Base-by-base conservation (phyloP, 2,797 vertebrate genomes). In the Manis javanica region DNA sequence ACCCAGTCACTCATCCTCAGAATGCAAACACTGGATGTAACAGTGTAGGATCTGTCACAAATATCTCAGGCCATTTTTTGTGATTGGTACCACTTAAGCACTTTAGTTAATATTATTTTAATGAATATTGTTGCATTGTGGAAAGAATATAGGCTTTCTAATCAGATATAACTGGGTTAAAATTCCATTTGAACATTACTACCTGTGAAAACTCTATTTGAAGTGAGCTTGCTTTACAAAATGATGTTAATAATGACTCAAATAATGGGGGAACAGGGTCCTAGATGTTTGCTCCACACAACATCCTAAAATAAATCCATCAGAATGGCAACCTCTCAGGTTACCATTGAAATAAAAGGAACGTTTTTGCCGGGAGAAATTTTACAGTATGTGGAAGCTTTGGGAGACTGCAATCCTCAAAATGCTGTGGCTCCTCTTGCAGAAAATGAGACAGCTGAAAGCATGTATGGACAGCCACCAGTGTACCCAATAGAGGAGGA, bases 371-470 rank as follows among this genome's bases (percentile, higher is more conserved):
- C 46, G 99, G 99, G 99, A 94, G 99, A 99, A 96, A 98, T 99
- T 95, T 99, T 23, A 99, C 99, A 39, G 98, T 99, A 94, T 99
- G 99, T 4, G 99, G 99, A 53, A 99, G 98, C 98, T 87, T 98
- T 99, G 92, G 99, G 99, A 90, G 98, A 95, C 90, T 99, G 99
- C 99, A 99, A 98, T 97, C 98, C 99, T 72, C 98, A 99, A 61
- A 98, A 97, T 96, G 99, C 99, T 6, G 98, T 99, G 87, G 97
- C 98, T 66, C 98, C 99, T 63, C 98, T 98, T 39, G 98, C 98
- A 26, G 96, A 98, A 39, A 97, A 92, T 6, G 96, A 97, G 57
- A 83, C 97, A 49, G 98, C 95, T 0, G 99, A 98, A 94, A 75
- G 63, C 46, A 46, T 46, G 46, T 11, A 1, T 2, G 46, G 11